Percentiles rank a stretch among this genome's conserved stretches.
Evolutionary conservation across 2,888 invertebrate species (phyloP).

Genomic region (Plebejus argus): DNA sequence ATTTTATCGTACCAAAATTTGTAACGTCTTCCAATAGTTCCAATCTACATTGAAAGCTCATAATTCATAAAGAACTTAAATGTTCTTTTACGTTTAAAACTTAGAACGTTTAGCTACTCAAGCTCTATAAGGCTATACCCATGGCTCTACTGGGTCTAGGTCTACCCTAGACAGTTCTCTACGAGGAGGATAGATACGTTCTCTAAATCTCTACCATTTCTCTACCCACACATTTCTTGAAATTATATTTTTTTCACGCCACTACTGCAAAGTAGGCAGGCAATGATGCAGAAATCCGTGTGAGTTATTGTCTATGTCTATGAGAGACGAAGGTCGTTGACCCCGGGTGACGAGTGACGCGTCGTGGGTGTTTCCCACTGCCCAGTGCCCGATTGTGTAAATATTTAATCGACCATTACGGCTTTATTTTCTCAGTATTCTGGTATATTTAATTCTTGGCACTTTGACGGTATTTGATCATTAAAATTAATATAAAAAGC

Average conservation of each 20-base stretch:
- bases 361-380: constrained; percentile 46
- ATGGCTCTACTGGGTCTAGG: too few species aligned
- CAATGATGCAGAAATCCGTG: constrained; percentile 36
- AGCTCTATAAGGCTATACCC: too few species aligned
- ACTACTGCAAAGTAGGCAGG: constrained; percentile 24
- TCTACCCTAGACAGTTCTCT: too few species aligned
- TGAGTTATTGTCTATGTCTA: constrained; percentile 32
- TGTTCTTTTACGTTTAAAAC: too few species aligned
- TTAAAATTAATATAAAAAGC: too few species aligned
- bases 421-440: neutral
- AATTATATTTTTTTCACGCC: neutral
- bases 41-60: too few species aligned
- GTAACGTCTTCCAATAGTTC: too few species aligned
- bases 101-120: too few species aligned
- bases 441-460: neutral
- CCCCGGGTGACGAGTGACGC: constrained; percentile 57
- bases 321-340: constrained; percentile 66
- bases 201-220: too few species aligned
- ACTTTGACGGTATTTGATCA: neutral
- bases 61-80: too few species aligned
- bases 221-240: neutral
- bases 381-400: constrained; percentile 36
- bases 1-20: too few species aligned
- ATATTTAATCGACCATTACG: constrained; percentile 30
- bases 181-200: too few species aligned